Percentiles rank a stretch among this genome's conserved stretches.
These are phyloP conservation scores for Turdus rufiventris DNA, from an alignment of 2,113 vertebrate species.

Conservation along the genomic window DNA sequence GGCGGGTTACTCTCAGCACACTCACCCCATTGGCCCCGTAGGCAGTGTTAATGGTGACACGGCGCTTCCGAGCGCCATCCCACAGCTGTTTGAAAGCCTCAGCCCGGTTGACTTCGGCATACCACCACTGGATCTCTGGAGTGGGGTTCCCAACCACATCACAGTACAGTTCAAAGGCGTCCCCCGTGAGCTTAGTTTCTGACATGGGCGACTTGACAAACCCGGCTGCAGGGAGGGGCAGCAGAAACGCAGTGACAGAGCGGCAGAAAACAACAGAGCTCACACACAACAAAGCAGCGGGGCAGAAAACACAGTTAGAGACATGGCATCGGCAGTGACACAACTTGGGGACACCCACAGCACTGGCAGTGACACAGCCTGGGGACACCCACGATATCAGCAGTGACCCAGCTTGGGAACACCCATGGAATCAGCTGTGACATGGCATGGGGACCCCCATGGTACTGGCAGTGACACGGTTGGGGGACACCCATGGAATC, in stretches of 20 bases:
- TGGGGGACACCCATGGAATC: fast-evolving
- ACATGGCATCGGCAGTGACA: not conserved
- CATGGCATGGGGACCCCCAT: not conserved
- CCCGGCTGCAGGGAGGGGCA: conserved; percentile 93
- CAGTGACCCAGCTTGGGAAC: not conserved
- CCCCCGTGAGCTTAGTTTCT: conserved; percentile 98
- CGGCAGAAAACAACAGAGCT: conserved; percentile 67
- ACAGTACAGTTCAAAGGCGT: conserved; percentile 99
- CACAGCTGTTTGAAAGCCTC: conserved; percentile 99
- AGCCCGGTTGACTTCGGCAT: conserved; percentile 94
- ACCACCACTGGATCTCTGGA: conserved; percentile 99
- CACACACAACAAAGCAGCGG: conserved; percentile 72
- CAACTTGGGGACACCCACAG: not conserved
- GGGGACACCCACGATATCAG: not conserved
- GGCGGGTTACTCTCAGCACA: conserved; percentile 92
- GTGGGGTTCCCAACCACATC: conserved; percentile 96
- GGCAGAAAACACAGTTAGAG: conserved; percentile 72
- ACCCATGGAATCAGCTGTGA: not conserved
- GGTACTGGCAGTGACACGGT: no score
- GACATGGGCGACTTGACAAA: conserved; percentile 99
- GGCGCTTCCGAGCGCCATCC: conserved; percentile 92
- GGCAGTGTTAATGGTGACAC: conserved; percentile 94
- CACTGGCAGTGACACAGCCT: fast-evolving
- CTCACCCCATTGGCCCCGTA: conserved; percentile 95
- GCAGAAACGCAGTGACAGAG: conserved; percentile 80